These are phyloP conservation scores for Chondrilla cf. caribensis DNA, from an alignment of 37 sponge, comb jelly and placozoan genomes.

Conservation along the genomic window DNA sequence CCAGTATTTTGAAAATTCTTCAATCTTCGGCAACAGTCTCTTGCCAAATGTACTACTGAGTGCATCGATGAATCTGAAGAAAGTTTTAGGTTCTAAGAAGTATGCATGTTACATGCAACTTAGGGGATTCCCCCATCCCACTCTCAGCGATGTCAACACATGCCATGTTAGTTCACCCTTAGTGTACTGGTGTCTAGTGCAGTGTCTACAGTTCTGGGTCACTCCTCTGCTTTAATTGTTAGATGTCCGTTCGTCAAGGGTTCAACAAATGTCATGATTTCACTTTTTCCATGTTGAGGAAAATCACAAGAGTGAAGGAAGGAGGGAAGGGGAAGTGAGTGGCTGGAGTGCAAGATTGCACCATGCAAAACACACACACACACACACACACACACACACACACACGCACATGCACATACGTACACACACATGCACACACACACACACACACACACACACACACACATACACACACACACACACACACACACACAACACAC, in stretches of 20 bases:
- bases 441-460: too few species aligned
- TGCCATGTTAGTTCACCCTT: conserved; percentile 51
- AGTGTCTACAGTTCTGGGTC: too few species aligned
- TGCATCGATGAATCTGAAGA: not conserved
- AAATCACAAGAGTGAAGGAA: conserved; percentile 13
- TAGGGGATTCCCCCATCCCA: conserved; percentile 40
- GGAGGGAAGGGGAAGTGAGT: not conserved
- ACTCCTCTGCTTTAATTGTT: not conserved
- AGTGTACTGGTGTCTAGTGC: too few species aligned
- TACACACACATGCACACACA: too few species aligned
- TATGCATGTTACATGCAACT: conserved; percentile 47
- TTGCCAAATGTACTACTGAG: conserved; percentile 25
- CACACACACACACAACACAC: too few species aligned
- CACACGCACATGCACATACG: too few species aligned
- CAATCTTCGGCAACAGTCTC: conserved; percentile 30
- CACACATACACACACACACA: too few species aligned
- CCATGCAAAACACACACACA: too few species aligned
- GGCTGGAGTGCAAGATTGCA: too few species aligned
- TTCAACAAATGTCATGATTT: conserved; percentile 22
- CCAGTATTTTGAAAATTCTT: conserved; percentile 36
- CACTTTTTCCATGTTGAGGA: conserved; percentile 3
- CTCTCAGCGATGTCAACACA: conserved; percentile 2
- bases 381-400: too few species aligned
- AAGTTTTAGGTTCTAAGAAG: not conserved
- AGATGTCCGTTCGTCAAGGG: conserved; percentile 9